Conservation (phyloP, 1,140 invertebrate species). For the Apis florea region DNA sequence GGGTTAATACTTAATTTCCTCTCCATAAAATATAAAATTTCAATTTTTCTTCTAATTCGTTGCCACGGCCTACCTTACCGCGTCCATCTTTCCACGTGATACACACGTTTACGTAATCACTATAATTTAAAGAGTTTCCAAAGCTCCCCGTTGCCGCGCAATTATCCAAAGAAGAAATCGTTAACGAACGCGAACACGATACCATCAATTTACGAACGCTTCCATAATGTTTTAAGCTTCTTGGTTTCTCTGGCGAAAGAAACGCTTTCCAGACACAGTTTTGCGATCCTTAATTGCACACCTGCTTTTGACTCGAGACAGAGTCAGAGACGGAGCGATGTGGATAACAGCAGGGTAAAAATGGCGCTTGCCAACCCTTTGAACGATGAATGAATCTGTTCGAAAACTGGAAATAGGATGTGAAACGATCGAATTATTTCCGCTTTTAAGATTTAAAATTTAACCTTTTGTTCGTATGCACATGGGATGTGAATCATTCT, state of each 20-base stretch:
- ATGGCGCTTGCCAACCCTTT: too few relatives aligned
- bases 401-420: too few relatives aligned
- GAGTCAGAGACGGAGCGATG: too few relatives aligned
- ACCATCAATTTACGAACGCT: neutral
- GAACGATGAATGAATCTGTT: too few relatives aligned
- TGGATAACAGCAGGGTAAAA: too few relatives aligned
- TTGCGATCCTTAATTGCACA: neutral
- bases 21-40: neutral
- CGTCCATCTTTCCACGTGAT: neutral
- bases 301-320: too few relatives aligned
- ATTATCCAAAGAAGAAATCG: conserved; percentile 18
- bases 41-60: neutral
- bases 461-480: too few relatives aligned
- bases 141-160: neutral
- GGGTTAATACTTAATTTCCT: neutral
- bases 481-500: too few relatives aligned
- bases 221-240: neutral
- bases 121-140: conserved; percentile 14
- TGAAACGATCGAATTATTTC: too few relatives aligned
- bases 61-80: neutral
- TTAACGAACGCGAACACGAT: conserved; percentile 16
- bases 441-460: too few relatives aligned
- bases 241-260: conserved; percentile 6
- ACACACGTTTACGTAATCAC: conserved; percentile 27
- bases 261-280: neutral